phyloP scores from a whole-genome alignment of 2,888 invertebrate species.

The Oscheius myriophilus region DNA sequence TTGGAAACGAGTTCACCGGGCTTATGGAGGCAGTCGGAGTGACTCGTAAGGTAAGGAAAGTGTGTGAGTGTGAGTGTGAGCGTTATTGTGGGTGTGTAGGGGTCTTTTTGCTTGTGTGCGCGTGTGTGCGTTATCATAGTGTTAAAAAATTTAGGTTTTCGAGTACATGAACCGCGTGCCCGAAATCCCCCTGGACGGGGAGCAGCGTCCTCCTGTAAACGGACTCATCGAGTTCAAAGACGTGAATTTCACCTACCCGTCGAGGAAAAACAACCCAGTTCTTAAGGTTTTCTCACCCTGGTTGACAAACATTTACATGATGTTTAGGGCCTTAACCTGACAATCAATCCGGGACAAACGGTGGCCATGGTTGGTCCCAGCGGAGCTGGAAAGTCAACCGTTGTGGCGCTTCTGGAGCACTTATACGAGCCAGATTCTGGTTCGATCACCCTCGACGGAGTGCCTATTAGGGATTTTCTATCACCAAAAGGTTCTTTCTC shows the following conservation, averaged over 20 bases:
- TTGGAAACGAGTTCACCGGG: slow-evolving; percentile 72
- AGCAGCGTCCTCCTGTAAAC: slow-evolving; percentile 41
- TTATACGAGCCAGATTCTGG: slow-evolving; percentile 72
- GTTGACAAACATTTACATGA: no score
- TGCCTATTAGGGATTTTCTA: slow-evolving; percentile 69
- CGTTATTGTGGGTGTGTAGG: no score
- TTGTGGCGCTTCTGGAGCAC: slow-evolving; percentile 72
- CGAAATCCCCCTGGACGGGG: slow-evolving; percentile 40
- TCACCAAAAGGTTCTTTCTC: slow-evolving; percentile 72
- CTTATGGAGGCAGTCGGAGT: slow-evolving; percentile 73
- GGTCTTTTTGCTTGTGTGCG: no score
- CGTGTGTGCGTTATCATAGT: no score
- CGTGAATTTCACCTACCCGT: slow-evolving; percentile 85
- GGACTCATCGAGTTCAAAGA: slow-evolving; percentile 81
- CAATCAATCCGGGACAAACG: slow-evolving; percentile 72
- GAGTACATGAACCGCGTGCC: slow-evolving; percentile 69
- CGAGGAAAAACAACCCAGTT: slow-evolving; percentile 81
- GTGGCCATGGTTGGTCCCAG: slow-evolving; percentile 73
- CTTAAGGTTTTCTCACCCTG: no score
- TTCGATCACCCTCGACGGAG: slow-evolving; percentile 71
- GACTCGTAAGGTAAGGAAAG: slow-evolving; percentile 69
- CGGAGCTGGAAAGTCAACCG: slow-evolving; percentile 73
- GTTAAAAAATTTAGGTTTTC: slow-evolving; percentile 51
- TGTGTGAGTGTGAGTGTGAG: no score
- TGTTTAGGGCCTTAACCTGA: slow-evolving; percentile 70